phyloP scores from a whole-genome alignment of 2,888 invertebrate species.

The Eilema depressum region DNA sequence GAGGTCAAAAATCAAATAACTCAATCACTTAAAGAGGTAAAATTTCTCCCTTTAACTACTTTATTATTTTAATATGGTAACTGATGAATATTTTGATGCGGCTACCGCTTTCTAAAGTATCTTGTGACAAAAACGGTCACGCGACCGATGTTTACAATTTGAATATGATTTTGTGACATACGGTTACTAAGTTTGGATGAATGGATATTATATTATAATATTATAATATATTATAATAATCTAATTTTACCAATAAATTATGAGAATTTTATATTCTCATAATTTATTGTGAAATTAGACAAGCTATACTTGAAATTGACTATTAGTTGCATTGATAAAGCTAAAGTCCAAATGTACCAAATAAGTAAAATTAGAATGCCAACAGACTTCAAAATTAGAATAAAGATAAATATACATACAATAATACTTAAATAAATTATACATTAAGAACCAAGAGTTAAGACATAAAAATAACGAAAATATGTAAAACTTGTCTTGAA shows the following conservation, averaged over 20 bases:
- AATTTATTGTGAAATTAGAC: too few species aligned
- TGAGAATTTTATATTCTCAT: too few species aligned
- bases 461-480: not conserved
- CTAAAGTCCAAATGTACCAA: too few species aligned
- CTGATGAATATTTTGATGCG: constrained; percentile 51
- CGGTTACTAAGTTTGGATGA: not conserved
- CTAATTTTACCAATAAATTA: too few species aligned
- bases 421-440: not conserved
- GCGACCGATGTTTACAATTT: constrained; percentile 49
- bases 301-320: too few species aligned
- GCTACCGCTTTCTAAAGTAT: constrained; percentile 54
- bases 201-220: not conserved
- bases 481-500: not conserved
- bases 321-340: too few species aligned
- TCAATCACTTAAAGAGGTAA: constrained; percentile 20
- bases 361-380: not conserved
- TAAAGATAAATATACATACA: too few species aligned
- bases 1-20: not conserved
- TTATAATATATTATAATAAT: too few species aligned
- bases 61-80: constrained; percentile 43
- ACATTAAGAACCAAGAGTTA: too few species aligned
- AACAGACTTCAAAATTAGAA: too few species aligned
- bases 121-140: constrained; percentile 55
- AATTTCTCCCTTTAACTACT: constrained; percentile 40
- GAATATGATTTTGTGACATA: constrained; percentile 38